Evolutionary conservation across 2,113 vertebrate species (phyloP).

Genomic region (Peromyscus leucopus): DNA sequence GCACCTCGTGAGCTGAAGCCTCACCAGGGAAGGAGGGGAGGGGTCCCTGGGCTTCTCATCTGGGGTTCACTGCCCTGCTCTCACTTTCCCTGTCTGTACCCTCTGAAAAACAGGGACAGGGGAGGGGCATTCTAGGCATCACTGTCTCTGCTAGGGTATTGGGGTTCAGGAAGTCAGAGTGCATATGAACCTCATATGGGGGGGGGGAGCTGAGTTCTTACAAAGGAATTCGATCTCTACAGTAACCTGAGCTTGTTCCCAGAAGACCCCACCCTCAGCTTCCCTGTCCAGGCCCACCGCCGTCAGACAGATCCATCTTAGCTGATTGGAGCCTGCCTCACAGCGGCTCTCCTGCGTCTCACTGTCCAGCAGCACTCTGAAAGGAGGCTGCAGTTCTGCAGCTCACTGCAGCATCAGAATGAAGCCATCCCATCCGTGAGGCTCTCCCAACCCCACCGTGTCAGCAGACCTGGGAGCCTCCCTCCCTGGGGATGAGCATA

Average conservation of each 20-base stretch:
- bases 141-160: background rate
- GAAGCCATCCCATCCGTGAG: background rate
- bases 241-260: background rate
- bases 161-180: background rate
- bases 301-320: background rate
- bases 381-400: background rate
- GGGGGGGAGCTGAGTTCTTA: background rate
- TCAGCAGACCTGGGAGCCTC: background rate
- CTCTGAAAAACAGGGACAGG: background rate
- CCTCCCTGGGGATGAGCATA: background rate
- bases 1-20: background rate
- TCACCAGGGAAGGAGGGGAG: background rate
- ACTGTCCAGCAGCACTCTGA: background rate
- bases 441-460: fast-evolving
- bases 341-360: background rate
- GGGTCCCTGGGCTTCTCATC: background rate
- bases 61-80: background rate
- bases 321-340: background rate
- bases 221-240: background rate
- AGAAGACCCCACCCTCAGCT: background rate
- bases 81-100: background rate
- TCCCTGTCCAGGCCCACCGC: background rate
- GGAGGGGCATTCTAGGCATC: background rate
- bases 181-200: background rate
- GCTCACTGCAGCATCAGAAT: background rate